Percentiles rank a stretch among this genome's conserved stretches.
Evolutionary conservation across 2,113 vertebrate species (phyloP).

Genomic region (Panthera tigris): DNA sequence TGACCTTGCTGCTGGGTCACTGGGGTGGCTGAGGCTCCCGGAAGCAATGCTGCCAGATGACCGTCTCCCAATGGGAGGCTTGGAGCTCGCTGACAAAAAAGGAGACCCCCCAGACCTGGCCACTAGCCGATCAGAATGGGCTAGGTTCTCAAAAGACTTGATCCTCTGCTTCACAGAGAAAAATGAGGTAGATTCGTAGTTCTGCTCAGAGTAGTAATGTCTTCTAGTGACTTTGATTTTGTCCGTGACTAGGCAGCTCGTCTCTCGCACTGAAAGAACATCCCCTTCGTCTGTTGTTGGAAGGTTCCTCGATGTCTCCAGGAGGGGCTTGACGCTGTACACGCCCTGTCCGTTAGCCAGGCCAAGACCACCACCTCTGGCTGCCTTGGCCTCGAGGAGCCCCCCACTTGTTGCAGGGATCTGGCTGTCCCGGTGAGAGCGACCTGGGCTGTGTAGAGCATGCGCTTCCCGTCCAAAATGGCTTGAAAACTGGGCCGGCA

Average conservation of each 20-base stretch:
- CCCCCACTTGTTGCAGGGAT: not conserved
- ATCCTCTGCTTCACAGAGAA: slow-evolving; percentile 97
- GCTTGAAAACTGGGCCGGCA: slow-evolving; percentile 83
- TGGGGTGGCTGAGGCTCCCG: slow-evolving; percentile 19
- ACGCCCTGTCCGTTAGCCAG: slow-evolving; percentile 51
- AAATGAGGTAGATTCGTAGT: slow-evolving; percentile 87
- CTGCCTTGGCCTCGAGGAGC: not conserved
- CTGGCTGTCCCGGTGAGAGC: slow-evolving; percentile 30
- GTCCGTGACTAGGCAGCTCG: slow-evolving; percentile 50
- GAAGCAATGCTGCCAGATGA: slow-evolving; percentile 84
- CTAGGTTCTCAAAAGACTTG: slow-evolving; percentile 97
- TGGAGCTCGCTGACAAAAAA: slow-evolving; percentile 80
- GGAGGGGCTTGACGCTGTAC: slow-evolving; percentile 71
- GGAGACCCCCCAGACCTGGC: slow-evolving; percentile 87
- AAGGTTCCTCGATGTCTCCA: fast-evolving
- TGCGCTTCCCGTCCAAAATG: slow-evolving; percentile 78
- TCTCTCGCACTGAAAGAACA: not conserved
- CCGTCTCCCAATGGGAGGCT: slow-evolving; percentile 86
- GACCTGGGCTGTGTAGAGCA: slow-evolving; percentile 36
- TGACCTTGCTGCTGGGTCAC: slow-evolving; percentile 64
- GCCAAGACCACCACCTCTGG: slow-evolving; percentile 63
- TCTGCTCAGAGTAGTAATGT: slow-evolving; percentile 87
- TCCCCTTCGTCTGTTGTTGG: not conserved
- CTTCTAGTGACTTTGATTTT: slow-evolving; percentile 82
- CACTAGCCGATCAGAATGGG: slow-evolving; percentile 88